These are phyloP conservation scores for Aegotheles bennettii DNA, from an alignment of 2,113 vertebrate genomes.

Conservation along the genomic window DNA sequence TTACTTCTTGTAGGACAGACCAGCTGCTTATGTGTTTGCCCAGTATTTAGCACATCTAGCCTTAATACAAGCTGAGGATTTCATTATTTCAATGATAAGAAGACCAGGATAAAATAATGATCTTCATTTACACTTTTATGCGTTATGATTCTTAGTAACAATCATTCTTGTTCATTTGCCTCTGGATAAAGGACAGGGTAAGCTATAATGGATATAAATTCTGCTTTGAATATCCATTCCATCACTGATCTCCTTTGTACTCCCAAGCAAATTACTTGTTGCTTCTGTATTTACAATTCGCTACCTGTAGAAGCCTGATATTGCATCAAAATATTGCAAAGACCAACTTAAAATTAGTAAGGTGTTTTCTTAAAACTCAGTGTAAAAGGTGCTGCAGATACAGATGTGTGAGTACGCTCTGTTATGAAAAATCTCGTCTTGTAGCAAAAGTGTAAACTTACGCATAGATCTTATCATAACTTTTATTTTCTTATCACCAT, in stretches of 20 bases:
- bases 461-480: not conserved
- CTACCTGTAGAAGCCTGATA: not conserved
- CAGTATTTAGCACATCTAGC: not conserved
- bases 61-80: not conserved
- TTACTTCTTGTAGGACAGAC: not conserved
- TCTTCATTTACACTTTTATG: not conserved
- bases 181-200: not conserved
- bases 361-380: not conserved
- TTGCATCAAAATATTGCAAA: not conserved
- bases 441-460: not conserved
- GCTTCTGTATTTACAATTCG: not conserved
- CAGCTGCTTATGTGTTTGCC: not conserved
- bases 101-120: not conserved
- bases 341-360: not conserved
- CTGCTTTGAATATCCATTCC: not conserved
- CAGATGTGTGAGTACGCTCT: not conserved
- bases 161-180: not conserved
- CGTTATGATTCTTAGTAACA: not conserved
- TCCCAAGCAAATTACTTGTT: not conserved
- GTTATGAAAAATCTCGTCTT: not conserved
- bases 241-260: not conserved
- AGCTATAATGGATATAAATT: not conserved
- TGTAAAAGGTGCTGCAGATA: not conserved
- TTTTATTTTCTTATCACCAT: slow-evolving; percentile 2
- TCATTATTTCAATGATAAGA: not conserved